phyloP scores from a whole-genome alignment of 2,888 invertebrate genomes.

The Serripes groenlandicus region DNA sequence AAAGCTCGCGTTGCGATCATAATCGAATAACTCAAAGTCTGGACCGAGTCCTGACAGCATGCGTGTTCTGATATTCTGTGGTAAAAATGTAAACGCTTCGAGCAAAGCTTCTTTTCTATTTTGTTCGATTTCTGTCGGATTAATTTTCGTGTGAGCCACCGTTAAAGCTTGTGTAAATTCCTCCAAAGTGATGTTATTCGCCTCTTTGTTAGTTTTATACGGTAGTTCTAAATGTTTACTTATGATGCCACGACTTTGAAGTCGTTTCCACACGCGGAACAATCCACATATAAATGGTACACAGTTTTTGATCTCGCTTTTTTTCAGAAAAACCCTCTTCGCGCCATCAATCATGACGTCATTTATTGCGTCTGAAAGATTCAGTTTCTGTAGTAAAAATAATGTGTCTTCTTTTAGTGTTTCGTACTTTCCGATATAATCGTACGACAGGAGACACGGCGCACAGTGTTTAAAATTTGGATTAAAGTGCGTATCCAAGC shows the following conservation, averaged over 20 bases:
- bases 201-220: conserved; percentile 33
- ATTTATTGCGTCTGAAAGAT: conserved; percentile 26
- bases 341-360: conserved; percentile 33
- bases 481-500: conserved; percentile 68
- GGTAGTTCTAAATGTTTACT: conserved; percentile 60
- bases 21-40: conserved; percentile 68
- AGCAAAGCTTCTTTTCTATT: conserved; percentile 56
- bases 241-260: conserved; percentile 67
- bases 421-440: conserved; percentile 72
- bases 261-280: conserved; percentile 61
- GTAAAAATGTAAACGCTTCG: conserved; percentile 57
- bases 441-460: conserved; percentile 65
- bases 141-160: conserved; percentile 30
- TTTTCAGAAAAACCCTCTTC: conserved; percentile 39
- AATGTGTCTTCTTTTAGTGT: conserved; percentile 65
- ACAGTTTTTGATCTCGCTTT: conserved; percentile 39
- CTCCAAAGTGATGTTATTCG: conserved; percentile 29
- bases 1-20: conserved; percentile 21
- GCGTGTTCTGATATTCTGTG: conserved; percentile 19
- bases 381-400: conserved; percentile 52
- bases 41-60: conserved; percentile 49
- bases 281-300: conserved; percentile 56
- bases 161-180: conserved; percentile 38
- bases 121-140: conserved; percentile 19
- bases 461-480: conserved; percentile 69